Evolutionary conservation across 2,797 vertebrate species (phyloP), one percentile per base, ranked within the genome.

Genomic region (Propithecus perrieri): DNA sequence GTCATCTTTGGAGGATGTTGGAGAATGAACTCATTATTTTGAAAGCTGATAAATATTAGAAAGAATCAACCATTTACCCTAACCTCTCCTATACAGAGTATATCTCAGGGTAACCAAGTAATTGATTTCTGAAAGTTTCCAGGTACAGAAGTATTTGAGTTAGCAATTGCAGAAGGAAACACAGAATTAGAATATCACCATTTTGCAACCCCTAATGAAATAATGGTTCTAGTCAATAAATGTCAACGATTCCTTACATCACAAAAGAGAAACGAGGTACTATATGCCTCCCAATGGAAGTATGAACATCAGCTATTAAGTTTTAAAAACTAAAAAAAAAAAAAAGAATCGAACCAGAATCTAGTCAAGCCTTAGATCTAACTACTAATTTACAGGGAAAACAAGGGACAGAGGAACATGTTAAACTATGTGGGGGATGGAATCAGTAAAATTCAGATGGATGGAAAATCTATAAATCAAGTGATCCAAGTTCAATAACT

Each of bases 11-110:
- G 48, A 87, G 46, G 46, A 75, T 63, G 14, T 2, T 43, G 15
- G 65, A 92, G 26, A 95, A 96, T 30, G 50, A 93, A 91, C 35
- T 91, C 28, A 63, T 59, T 95, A 90, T 84, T 96, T 83, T 78
- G 78, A 92, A 87, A 88, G 20, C 38, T 93, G 55, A 38, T 35
- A 94, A 94, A 67, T 75, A 76, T 8, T 46, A 14, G 20, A 85
- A 83, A 84, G 17, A 91, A 89, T 43, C 61, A 83, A 91, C 67
- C 84, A 97, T 71, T 69, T 88, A 81, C 67, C 33, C 30, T 91
- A 76, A 74, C 2, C 67, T 96, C 26, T 76, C 89, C 72, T 63
- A 80, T 24, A 61, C 2, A 79, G 7, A 85, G 24, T 43, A 4
- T 74, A 59, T 74, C 38, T 94, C 48, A 80, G 67, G 30, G n/a